phyloP scores from a whole-genome alignment of 2,113 vertebrate genomes.

The Phoenicopterus ruber region DNA sequence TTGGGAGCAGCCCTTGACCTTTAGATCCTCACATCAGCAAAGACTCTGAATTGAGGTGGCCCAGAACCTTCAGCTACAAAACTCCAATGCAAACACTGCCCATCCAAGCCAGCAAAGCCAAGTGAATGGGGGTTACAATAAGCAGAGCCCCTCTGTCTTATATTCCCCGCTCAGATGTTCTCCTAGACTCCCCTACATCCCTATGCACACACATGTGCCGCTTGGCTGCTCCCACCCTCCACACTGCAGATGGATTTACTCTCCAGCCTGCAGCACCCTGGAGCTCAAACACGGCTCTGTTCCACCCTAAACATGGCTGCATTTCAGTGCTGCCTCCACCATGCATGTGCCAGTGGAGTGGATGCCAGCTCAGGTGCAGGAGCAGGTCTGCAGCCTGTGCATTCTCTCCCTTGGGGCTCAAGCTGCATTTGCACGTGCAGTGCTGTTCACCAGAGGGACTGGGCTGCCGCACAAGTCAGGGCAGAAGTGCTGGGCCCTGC shows the following conservation, averaged over 20 bases:
- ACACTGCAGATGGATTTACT: not conserved
- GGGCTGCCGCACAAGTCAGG: not conserved
- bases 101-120: not conserved
- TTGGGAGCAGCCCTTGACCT: not conserved
- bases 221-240: not conserved
- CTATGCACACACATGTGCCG: not conserved
- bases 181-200: not conserved
- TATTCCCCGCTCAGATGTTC: not conserved
- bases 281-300: not conserved
- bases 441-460: not conserved
- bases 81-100: not conserved
- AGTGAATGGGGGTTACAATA: not conserved
- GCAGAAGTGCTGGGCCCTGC: not conserved
- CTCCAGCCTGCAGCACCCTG: not conserved
- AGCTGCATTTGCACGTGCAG: not conserved
- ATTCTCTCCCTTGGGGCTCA: not conserved
- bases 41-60: not conserved
- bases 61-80: not conserved
- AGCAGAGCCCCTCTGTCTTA: not conserved
- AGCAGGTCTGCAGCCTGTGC: not conserved
- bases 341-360: accelerated
- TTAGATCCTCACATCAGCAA: not conserved
- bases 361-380: not conserved
- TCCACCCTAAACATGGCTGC: not conserved
- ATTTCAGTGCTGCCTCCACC: not conserved